Evolutionary conservation across 2,888 invertebrate genomes (phyloP).

Genomic region (Imbricaverruca yamaguchii): DNA sequence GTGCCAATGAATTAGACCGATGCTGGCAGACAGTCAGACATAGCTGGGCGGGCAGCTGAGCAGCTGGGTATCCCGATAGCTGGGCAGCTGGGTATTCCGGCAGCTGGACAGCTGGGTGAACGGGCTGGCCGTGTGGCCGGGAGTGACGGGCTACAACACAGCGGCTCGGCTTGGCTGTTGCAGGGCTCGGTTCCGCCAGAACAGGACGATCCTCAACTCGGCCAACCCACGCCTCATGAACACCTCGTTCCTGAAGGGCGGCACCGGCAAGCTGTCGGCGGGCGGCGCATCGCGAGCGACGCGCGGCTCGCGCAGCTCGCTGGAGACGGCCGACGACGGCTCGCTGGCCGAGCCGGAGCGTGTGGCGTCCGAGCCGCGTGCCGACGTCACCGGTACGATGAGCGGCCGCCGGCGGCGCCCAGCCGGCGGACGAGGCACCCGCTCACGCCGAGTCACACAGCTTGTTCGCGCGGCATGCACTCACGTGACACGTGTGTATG

Average conservation of each 20-base stretch:
- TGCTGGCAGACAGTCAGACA: too few species aligned
- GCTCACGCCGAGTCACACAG: too few species aligned
- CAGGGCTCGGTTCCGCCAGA: constrained; percentile 87
- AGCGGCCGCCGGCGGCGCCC: not conserved
- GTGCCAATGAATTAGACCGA: too few species aligned
- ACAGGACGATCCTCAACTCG: constrained; percentile 87
- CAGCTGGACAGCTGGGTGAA: too few species aligned
- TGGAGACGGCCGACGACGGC: not conserved
- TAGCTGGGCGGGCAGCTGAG: too few species aligned
- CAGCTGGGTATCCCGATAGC: too few species aligned
- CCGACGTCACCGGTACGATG: not conserved
- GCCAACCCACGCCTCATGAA: constrained; percentile 91
- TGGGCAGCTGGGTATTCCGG: too few species aligned
- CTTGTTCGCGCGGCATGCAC: too few species aligned
- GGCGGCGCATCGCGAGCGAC: not conserved
- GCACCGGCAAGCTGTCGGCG: not conserved
- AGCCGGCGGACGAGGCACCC: too few species aligned
- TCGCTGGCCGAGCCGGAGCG: not conserved
- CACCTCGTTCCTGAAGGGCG: constrained; percentile 42
- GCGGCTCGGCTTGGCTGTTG: not conserved
- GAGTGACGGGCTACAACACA: too few species aligned
- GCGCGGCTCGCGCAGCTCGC: not conserved
- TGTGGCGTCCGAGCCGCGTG: not conserved
- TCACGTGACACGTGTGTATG: too few species aligned
- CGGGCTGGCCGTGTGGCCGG: too few species aligned